A percentile compares a stretch with the other conserved stretches of the same genome.
phyloP scores from a whole-genome alignment of 2,113 vertebrate genomes.

The Pedionomus torquatus region DNA sequence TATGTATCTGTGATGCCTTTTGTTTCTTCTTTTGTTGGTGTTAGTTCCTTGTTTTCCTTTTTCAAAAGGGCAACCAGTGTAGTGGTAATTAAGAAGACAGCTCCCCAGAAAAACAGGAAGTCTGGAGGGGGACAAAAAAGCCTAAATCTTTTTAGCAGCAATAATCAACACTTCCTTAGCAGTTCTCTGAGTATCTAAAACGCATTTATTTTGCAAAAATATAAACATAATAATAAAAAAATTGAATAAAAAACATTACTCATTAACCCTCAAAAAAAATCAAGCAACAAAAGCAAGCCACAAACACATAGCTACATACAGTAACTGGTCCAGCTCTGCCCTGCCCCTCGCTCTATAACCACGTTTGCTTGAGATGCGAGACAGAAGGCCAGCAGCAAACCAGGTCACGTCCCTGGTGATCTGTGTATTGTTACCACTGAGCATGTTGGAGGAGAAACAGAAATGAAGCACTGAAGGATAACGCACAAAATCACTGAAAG shows the following conservation, averaged over 20 bases:
- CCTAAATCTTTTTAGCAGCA: neutral
- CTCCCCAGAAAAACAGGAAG: constrained; percentile 96
- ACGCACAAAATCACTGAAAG: neutral
- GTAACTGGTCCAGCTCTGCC: neutral
- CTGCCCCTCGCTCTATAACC: neutral
- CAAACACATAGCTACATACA: neutral
- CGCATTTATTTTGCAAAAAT: neutral
- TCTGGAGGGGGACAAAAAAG: constrained; percentile 71
- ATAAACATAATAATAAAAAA: neutral
- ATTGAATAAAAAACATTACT: neutral
- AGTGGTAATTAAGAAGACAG: constrained; percentile 92
- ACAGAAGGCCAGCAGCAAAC: neutral
- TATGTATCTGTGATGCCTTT: constrained; percentile 94
- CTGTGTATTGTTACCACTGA: neutral
- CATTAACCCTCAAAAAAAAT: neutral
- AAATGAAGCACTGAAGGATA: neutral
- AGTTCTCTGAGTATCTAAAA: neutral
- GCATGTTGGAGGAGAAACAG: rapidly evolving
- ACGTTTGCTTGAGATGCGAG: neutral
- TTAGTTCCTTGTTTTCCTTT: constrained; percentile 82
- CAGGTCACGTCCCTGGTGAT: neutral
- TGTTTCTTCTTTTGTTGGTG: constrained; percentile 82
- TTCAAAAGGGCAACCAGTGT: constrained; percentile 93
- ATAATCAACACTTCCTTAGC: neutral
- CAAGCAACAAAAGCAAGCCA: neutral